phyloP scores from a whole-genome alignment of 2,797 vertebrate genomes.

The Lithobates pipiens region DNA sequence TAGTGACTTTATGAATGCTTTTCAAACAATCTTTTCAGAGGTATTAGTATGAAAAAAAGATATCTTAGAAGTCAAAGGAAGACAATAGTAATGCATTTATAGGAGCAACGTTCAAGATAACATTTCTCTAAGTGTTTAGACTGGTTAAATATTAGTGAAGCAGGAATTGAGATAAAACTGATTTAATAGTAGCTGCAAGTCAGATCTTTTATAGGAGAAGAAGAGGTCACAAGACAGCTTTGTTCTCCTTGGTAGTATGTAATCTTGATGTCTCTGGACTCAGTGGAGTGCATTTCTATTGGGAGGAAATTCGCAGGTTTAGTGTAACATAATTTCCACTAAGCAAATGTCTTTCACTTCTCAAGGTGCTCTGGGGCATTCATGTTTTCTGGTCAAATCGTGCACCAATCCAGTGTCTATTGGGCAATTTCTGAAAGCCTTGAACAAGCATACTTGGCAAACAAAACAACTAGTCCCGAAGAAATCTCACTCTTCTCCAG shows the following conservation, averaged over 20 bases:
- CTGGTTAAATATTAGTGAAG: constrained; percentile 92
- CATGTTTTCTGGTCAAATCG: too few species aligned
- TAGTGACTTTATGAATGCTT: constrained; percentile 79
- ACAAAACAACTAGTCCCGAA: neutral
- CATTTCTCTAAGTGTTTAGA: constrained; percentile 80
- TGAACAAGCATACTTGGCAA: neutral
- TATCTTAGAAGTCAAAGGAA: constrained; percentile 81
- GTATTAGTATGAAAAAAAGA: constrained; percentile 79
- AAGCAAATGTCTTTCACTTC: neutral
- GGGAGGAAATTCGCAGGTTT: neutral
- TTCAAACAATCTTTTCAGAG: constrained; percentile 82
- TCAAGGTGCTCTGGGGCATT: neutral
- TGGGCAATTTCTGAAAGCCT: neutral
- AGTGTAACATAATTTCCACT: neutral
- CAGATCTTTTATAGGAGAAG: constrained; percentile 78
- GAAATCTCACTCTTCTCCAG: neutral
- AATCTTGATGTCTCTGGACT: constrained; percentile 18
- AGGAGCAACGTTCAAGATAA: constrained; percentile 87
- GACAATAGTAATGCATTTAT: constrained; percentile 83
- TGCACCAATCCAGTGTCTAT: too few species aligned
- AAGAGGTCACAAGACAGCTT: constrained; percentile 73
- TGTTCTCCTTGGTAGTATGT: constrained; percentile 15
- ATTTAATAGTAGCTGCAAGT: constrained; percentile 79
- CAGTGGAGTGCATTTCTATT: neutral
- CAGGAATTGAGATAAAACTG: constrained; percentile 80